Percentiles rank a stretch among this genome's conserved stretches.
These are phyloP conservation scores for Melieria picta DNA, from an alignment of 2,888 invertebrate species.

Conservation along the genomic window DNA sequence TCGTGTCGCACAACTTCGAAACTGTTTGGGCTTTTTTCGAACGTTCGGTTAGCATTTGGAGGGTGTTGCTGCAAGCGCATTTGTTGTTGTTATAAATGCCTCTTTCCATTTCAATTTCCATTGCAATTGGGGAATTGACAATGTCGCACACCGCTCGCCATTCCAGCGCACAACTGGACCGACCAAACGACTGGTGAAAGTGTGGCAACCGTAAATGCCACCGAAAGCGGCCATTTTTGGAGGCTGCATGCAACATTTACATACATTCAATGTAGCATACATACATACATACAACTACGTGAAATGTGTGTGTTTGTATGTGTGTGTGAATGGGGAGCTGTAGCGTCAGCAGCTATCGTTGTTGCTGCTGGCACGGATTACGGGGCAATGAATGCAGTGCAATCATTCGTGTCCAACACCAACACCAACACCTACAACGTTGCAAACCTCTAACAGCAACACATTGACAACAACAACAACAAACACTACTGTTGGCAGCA, in stretches of 20 bases:
- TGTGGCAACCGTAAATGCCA: constrained; percentile 25
- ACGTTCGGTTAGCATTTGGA: constrained; percentile 1
- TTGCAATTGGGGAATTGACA: neutral
- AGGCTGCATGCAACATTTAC: no score
- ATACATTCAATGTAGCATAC: no score
- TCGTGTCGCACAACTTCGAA: no score
- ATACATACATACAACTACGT: neutral
- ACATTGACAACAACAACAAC: neutral
- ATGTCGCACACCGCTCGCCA: no score
- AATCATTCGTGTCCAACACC: constrained; percentile 26
- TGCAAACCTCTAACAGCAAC: neutral
- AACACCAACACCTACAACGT: constrained; percentile 5
- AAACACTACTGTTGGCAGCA: neutral
- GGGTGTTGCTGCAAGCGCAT: neutral
- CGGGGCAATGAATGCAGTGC: constrained; percentile 36
- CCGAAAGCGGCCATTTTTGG: neutral
- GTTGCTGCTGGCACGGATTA: constrained; percentile 35
- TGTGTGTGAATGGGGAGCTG: constrained; percentile 21
- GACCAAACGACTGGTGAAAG: constrained; percentile 7
- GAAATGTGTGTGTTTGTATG: neutral
- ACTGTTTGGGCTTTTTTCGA: neutral
- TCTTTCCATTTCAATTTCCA: constrained; percentile 2
- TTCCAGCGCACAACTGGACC: neutral
- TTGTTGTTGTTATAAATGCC: neutral
- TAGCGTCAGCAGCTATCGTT: constrained; percentile 32